Percentiles rank a stretch among this genome's conserved stretches.
phyloP scores from a whole-genome alignment of 2,888 invertebrate species.

The Morpho helenor region DNA sequence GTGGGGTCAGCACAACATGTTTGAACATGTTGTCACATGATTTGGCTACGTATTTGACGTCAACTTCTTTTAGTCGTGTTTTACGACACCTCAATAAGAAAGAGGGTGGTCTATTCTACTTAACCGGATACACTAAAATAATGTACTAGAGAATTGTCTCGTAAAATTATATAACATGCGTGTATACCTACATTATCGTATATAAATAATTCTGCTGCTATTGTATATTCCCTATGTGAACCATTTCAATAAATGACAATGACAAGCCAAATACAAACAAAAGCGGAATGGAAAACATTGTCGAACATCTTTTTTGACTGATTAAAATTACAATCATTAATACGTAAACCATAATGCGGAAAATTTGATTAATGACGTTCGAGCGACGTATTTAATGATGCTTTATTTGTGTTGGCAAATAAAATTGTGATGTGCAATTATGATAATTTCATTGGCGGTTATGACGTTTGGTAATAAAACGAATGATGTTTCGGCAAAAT shows the following conservation, averaged over 20 bases:
- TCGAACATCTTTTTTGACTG: slow-evolving; percentile 20
- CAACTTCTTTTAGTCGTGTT: too few species aligned
- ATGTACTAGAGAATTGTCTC: too few species aligned
- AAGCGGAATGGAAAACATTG: slow-evolving; percentile 14
- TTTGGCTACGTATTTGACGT: too few species aligned
- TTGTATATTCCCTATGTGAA: too few species aligned
- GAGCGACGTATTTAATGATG: slow-evolving; percentile 25
- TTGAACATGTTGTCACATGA: too few species aligned
- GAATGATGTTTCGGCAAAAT: not conserved
- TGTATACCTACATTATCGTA: too few species aligned
- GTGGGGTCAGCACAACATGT: too few species aligned
- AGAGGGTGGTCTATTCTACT: too few species aligned
- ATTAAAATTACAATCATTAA: slow-evolving; percentile 30
- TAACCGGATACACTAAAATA: too few species aligned
- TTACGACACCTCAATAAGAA: too few species aligned
- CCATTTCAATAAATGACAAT: slow-evolving; percentile 5
- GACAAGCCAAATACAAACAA: slow-evolving; percentile 16
- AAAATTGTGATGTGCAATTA: slow-evolving; percentile 23
- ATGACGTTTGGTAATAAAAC: not conserved
- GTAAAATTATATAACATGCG: too few species aligned
- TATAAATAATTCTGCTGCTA: too few species aligned
- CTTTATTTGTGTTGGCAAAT: slow-evolving; percentile 23
- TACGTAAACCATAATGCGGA: slow-evolving; percentile 25
- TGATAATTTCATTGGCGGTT: slow-evolving; percentile 15
- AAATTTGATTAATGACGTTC: slow-evolving; percentile 30